A percentile compares a stretch with the other conserved stretches of the same genome.
These are phyloP conservation scores for Elachura formosa DNA, from an alignment of 2,113 vertebrate species.

Conservation along the genomic window DNA sequence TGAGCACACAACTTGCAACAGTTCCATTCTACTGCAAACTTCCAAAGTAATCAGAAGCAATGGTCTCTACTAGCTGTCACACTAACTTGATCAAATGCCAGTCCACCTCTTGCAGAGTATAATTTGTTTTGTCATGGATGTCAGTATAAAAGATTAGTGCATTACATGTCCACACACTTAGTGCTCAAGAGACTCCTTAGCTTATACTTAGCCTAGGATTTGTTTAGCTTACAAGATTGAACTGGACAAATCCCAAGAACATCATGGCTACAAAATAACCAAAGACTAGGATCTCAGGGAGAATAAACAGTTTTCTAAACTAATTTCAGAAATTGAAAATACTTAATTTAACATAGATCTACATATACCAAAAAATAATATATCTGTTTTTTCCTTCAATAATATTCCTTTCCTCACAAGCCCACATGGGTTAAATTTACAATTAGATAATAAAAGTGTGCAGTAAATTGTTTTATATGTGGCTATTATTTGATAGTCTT, in stretches of 20 bases:
- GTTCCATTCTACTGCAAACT: background rate
- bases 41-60: background rate
- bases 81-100: background rate
- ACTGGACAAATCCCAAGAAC: background rate
- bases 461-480: conserved; percentile 36
- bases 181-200: background rate
- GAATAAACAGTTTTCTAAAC: background rate
- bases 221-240: background rate
- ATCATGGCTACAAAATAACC: background rate
- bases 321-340: background rate
- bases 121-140: background rate
- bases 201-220: background rate
- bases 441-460: conserved; percentile 46
- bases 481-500: conserved; percentile 27
- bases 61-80: background rate
- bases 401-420: background rate
- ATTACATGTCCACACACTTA: background rate
- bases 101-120: background rate
- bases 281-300: background rate
- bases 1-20: background rate
- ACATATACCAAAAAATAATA: background rate
- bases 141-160: background rate
- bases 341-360: background rate
- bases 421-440: background rate
- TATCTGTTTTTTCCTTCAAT: background rate